Evolutionary conservation across 2,113 vertebrate genomes (phyloP).

Genomic region (Haemorhous mexicanus): DNA sequence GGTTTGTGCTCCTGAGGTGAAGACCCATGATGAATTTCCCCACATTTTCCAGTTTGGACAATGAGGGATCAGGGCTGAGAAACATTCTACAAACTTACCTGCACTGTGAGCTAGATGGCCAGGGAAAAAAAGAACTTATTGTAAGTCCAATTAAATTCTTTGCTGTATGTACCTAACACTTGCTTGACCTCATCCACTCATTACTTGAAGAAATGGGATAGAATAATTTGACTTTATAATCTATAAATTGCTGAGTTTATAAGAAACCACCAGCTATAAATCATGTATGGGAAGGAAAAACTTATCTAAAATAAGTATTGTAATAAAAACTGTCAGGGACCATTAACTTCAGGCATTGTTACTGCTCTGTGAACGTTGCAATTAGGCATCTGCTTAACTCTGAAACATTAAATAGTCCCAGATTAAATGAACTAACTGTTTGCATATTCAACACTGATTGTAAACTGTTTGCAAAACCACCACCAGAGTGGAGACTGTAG

Average conservation of each 20-base stretch:
- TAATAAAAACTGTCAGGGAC: not conserved
- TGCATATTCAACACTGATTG: not conserved
- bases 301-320: not conserved
- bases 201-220: not conserved
- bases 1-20: not conserved
- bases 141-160: not conserved
- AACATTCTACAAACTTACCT: not conserved
- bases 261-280: not conserved
- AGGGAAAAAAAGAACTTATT: not conserved
- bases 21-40: not conserved
- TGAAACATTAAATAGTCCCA: not conserved
- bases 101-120: not conserved
- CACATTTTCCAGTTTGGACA: not conserved
- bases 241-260: not conserved
- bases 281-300: not conserved
- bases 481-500: not conserved
- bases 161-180: not conserved
- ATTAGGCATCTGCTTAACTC: slow-evolving; percentile 37
- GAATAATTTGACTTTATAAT: not conserved
- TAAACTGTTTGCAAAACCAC: not conserved
- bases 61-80: not conserved
- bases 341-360: slow-evolving; percentile 22
- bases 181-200: not conserved
- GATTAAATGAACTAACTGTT: slow-evolving; percentile 7
- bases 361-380: not conserved